A percentile compares a stretch with the other conserved stretches of the same genome.
phyloP scores from a whole-genome alignment of 2,888 invertebrate genomes.

The Drosophila atripex region DNA sequence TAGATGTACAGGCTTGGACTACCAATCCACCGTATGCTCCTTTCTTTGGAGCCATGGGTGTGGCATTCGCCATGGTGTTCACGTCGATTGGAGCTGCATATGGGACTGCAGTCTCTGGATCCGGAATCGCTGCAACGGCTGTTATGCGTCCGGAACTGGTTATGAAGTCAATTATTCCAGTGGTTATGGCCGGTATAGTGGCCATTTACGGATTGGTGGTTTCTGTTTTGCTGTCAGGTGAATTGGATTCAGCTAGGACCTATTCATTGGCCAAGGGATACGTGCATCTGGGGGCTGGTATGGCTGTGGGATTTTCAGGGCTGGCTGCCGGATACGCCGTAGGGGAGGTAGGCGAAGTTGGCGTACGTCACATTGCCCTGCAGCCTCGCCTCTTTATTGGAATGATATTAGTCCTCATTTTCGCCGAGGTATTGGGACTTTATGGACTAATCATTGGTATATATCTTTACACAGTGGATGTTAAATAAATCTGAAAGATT shows the following conservation, averaged over 20 bases:
- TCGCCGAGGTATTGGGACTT: constrained; percentile 64
- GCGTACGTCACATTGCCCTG: constrained; percentile 97
- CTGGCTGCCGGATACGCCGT: constrained; percentile 99
- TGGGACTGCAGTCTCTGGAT: constrained; percentile 85
- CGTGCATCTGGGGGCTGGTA: constrained; percentile 97
- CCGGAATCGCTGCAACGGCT: constrained; percentile 99
- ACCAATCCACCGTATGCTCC: constrained; percentile 53
- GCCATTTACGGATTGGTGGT: constrained; percentile 99
- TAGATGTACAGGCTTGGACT: not conserved
- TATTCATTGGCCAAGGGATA: constrained; percentile 90
- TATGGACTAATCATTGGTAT: constrained; percentile 85
- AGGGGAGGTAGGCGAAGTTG: constrained; percentile 87
- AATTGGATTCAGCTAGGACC: constrained; percentile 21
- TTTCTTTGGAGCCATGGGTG: constrained; percentile 67
- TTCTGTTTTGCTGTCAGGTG: constrained; percentile 97
- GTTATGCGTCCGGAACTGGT: constrained; percentile 99
- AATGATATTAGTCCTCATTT: constrained; percentile 90
- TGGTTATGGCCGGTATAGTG: constrained; percentile 99
- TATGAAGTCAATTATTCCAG: constrained; percentile 99
- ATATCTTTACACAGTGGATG: constrained; percentile 98
- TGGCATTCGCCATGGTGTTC: constrained; percentile 50
- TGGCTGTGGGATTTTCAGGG: constrained; percentile 98
- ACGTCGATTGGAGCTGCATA: constrained; percentile 93
- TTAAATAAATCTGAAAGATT: not conserved
- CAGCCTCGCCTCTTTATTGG: constrained; percentile 99